Conservation (phyloP, 2,797 vertebrate genomes). For the Sebastes vulpes region DNA sequence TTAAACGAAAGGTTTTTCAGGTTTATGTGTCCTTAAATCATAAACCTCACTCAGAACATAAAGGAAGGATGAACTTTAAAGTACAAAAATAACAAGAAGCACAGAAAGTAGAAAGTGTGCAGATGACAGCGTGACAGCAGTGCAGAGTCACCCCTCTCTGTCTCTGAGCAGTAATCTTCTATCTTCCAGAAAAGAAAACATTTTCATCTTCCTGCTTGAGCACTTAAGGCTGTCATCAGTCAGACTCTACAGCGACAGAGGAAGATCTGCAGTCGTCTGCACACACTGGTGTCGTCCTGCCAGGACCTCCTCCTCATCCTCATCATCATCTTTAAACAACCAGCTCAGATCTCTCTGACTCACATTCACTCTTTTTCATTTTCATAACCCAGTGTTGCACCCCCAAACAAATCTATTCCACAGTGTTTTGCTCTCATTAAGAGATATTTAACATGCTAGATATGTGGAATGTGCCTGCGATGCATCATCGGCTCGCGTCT, state of each 20-base stretch:
- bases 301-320: not conserved
- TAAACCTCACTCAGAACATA: not conserved
- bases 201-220: slow-evolving; percentile 1
- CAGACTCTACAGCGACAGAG: not conserved
- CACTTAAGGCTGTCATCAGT: slow-evolving; percentile 4
- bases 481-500: no score
- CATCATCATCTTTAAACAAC: not conserved
- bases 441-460: not conserved
- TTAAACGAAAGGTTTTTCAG: not conserved
- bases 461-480: not conserved
- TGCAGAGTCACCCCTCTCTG: not conserved
- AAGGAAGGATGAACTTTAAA: not conserved
- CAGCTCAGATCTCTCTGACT: not conserved
- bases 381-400: not conserved
- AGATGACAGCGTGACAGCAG: not conserved
- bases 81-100: not conserved
- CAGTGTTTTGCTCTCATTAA: not conserved
- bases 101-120: not conserved
- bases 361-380: not conserved
- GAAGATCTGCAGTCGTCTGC: not conserved
- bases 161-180: slow-evolving; percentile 21
- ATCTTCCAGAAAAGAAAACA: not conserved
- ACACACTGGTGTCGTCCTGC: not conserved
- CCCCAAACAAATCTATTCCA: not conserved
- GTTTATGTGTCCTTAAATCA: not conserved